Conservation (phyloP, 2,113 vertebrate genomes). For the Trogon surrucura region DNA sequence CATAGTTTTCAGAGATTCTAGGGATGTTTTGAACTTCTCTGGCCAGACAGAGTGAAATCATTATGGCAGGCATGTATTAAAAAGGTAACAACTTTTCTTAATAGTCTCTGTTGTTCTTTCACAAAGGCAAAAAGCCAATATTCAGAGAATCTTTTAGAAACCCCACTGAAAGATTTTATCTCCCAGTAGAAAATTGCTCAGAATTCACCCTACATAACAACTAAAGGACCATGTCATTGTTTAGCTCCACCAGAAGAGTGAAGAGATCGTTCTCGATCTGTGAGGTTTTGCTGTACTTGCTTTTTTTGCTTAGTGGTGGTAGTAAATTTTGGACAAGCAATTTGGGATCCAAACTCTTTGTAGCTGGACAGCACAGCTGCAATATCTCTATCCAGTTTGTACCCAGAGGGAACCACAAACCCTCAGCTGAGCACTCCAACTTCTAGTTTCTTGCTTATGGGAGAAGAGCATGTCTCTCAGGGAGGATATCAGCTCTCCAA, state of each 20-base stretch:
- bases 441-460: not conserved
- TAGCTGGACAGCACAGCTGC: not conserved
- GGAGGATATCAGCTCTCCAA: not conserved
- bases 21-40: not conserved
- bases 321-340: not conserved
- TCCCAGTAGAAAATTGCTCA: not conserved
- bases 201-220: not conserved
- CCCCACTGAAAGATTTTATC: not conserved
- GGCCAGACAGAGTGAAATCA: not conserved
- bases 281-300: not conserved
- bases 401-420: conserved; percentile 16
- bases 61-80: not conserved
- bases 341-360: not conserved
- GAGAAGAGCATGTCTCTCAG: not conserved
- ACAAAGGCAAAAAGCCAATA: not conserved
- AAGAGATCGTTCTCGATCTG: not conserved
- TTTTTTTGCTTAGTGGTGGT: not conserved
- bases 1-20: not conserved
- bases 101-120: not conserved
- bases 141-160: not conserved
- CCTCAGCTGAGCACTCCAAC: not conserved
- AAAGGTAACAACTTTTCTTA: not conserved
- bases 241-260: not conserved
- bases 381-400: not conserved
- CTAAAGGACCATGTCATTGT: not conserved